These are phyloP conservation scores for Choreutis nemorana DNA, from an alignment of 2,888 invertebrate genomes.

Conservation along the genomic window DNA sequence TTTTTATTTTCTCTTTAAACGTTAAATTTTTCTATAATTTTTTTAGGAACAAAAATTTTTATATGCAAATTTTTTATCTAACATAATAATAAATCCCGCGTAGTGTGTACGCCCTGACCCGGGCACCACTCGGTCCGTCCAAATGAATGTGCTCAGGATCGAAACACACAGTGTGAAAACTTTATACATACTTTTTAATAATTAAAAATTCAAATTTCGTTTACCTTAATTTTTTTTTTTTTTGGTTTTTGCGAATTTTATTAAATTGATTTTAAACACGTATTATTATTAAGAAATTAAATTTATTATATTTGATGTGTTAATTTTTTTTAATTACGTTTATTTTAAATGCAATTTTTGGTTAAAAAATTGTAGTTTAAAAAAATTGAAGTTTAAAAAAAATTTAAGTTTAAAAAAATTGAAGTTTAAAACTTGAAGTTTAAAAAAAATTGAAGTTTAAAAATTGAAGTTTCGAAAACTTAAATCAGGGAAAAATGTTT, in stretches of 20 bases:
- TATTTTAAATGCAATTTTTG: too few species aligned
- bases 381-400: too few species aligned
- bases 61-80: slow-evolving; percentile 5
- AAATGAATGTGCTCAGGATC: slow-evolving; percentile 24
- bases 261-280: too few species aligned
- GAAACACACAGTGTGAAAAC: slow-evolving; percentile 8
- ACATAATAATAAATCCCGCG: slow-evolving; percentile 6
- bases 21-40: background rate
- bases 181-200: background rate
- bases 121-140: slow-evolving; percentile 21
- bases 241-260: slow-evolving; percentile 3
- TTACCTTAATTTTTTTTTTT: slow-evolving; percentile 12
- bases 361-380: too few species aligned
- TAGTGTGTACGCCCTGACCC: slow-evolving; percentile 22
- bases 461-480: too few species aligned
- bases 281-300: too few species aligned
- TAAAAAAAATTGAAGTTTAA: too few species aligned
- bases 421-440: too few species aligned
- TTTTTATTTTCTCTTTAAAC: background rate
- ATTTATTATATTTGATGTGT: too few species aligned
- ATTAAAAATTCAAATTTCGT: slow-evolving; percentile 1
- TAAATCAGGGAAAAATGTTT: too few species aligned
- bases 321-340: too few species aligned
- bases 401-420: too few species aligned
- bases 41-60: slow-evolving; percentile 6